A percentile compares a stretch with the other conserved stretches of the same genome.
phyloP scores from a whole-genome alignment of 2,113 vertebrate species.

The mouse (Mus musculus) region DNA sequence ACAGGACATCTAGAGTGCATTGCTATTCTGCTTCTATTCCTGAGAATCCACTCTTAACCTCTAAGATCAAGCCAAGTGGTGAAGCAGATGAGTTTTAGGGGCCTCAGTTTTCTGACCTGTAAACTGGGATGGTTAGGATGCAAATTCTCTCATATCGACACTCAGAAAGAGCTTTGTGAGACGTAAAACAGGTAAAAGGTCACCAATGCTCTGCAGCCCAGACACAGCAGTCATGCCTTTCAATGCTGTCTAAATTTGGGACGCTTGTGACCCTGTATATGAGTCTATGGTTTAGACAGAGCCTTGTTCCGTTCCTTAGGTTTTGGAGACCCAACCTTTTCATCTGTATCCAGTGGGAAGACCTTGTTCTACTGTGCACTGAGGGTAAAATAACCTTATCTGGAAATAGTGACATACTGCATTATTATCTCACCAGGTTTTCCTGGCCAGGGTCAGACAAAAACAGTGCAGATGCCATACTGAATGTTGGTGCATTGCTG shows the following conservation, averaged over 20 bases:
- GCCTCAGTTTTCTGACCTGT: background rate
- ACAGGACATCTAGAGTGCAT: background rate
- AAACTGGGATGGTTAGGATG: background rate
- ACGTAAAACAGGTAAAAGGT: background rate
- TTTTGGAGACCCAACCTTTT: background rate
- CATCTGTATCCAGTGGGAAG: background rate
- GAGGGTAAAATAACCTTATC: background rate
- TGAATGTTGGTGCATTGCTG: constrained; percentile 28
- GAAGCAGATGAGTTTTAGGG: background rate
- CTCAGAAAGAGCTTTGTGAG: background rate
- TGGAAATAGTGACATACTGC: background rate
- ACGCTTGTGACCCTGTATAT: background rate
- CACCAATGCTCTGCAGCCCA: background rate
- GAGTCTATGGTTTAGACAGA: background rate
- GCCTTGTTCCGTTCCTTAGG: background rate
- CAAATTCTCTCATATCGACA: background rate
- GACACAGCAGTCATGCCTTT: background rate
- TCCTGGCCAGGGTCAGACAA: background rate
- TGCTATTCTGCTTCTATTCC: background rate
- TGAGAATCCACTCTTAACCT: background rate
- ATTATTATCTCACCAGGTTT: background rate
- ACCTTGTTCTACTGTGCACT: background rate
- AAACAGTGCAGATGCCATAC: background rate
- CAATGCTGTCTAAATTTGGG: background rate
- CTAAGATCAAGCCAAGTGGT: constrained; percentile 20